phyloP scores from a whole-genome alignment of 2,888 invertebrate genomes.

The Drosophila mimetica region DNA sequence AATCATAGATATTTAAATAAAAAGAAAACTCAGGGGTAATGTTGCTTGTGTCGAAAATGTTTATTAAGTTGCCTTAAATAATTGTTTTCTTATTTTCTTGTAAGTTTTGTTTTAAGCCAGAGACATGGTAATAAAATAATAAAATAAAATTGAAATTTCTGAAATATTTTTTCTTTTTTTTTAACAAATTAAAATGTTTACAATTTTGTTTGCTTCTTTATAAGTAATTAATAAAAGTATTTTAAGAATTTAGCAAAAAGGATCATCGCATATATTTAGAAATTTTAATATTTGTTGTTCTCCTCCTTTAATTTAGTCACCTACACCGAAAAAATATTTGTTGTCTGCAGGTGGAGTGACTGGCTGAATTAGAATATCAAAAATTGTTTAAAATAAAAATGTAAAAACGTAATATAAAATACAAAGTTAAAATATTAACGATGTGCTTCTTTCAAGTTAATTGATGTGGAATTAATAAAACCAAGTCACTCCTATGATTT shows the following conservation, averaged over 20 bases:
- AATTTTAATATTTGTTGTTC: slow-evolving; percentile 1
- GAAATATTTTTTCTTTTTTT: slow-evolving; percentile 9
- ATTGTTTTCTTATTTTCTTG: slow-evolving; percentile 14
- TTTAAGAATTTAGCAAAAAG: slow-evolving; percentile 10
- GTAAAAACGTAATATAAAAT: slow-evolving; percentile 12
- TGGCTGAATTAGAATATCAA: slow-evolving; percentile 7
- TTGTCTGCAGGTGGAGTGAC: slow-evolving; percentile 16
- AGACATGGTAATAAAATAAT: slow-evolving; percentile 35
- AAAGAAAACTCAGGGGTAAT: slow-evolving; percentile 51
- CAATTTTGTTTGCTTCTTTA: slow-evolving; percentile 24
- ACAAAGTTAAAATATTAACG: slow-evolving; percentile 14
- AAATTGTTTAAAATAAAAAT: neutral
- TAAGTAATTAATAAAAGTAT: slow-evolving; percentile 32
- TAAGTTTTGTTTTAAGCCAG: slow-evolving; percentile 33
- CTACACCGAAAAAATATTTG: slow-evolving; percentile 32
- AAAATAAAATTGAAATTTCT: slow-evolving; percentile 46
- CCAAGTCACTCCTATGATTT: slow-evolving; percentile 31
- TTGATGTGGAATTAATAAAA: neutral
- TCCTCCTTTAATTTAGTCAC: slow-evolving; percentile 19
- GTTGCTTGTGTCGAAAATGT: slow-evolving; percentile 26
- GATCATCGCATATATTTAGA: slow-evolving; percentile 19
- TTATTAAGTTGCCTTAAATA: slow-evolving; percentile 32
- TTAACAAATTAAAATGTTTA: slow-evolving; percentile 62
- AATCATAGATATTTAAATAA: slow-evolving; percentile 10
- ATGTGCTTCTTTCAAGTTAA: neutral